Percentiles rank a stretch among this genome's conserved stretches.
Evolutionary conservation across 2,113 vertebrate species (phyloP).

Genomic region (human): DNA sequence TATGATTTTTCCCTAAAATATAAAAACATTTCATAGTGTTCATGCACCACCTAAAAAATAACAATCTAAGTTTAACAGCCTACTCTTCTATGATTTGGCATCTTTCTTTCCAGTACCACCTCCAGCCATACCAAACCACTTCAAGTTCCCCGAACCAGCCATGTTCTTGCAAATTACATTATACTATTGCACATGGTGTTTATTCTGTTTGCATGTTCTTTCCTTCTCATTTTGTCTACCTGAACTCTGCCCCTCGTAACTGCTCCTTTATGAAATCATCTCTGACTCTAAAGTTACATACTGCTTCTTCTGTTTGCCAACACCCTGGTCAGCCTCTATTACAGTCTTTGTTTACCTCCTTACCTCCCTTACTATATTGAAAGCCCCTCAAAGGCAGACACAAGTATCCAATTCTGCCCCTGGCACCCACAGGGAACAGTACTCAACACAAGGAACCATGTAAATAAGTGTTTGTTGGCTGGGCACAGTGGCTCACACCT

Average conservation of each 20-base stretch:
- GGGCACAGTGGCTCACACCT: neutral
- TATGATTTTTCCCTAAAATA: constrained; percentile 31
- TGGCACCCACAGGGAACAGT: neutral
- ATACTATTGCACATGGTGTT: neutral
- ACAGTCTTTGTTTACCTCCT: neutral
- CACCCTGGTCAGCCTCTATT: neutral
- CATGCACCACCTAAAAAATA: neutral
- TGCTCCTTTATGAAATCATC: neutral
- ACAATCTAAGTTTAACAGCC: neutral
- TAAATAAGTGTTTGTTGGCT: constrained; percentile 14
- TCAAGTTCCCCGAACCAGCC: neutral
- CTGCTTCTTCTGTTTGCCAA: neutral
- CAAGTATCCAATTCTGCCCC: neutral
- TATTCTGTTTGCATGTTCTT: neutral
- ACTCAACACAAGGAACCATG: neutral
- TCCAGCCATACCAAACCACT: neutral
- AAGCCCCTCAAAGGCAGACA: neutral
- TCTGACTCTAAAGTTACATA: neutral
- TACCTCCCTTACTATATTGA: neutral
- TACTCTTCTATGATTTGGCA: neutral
- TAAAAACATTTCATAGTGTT: constrained; percentile 13
- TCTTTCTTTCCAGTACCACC: neutral
- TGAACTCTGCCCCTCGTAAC: neutral
- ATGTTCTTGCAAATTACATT: constrained; percentile 9
- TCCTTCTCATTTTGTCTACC: neutral